These are phyloP conservation scores for Odontocerum albicorne DNA, from an alignment of 2,888 invertebrate genomes.

Conservation along the genomic window DNA sequence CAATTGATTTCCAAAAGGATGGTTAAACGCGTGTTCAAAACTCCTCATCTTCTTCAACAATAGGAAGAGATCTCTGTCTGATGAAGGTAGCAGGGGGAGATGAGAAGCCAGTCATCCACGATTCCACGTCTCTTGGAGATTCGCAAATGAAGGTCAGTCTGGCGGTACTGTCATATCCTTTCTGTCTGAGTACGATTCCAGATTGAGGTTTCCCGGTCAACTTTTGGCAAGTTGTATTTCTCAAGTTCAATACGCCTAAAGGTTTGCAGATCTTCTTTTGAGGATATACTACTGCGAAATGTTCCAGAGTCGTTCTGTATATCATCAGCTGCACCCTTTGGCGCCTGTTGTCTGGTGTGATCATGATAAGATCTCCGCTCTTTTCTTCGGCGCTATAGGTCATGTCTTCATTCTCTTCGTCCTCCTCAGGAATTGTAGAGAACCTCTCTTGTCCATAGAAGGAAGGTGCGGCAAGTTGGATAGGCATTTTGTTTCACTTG, in stretches of 20 bases:
- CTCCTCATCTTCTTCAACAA: slow-evolving; percentile 60
- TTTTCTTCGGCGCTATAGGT: slow-evolving; percentile 58
- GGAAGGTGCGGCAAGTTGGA: slow-evolving; percentile 25
- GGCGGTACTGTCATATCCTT: slow-evolving; percentile 63
- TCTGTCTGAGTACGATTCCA: slow-evolving; percentile 62
- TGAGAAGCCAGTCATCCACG: slow-evolving; percentile 63
- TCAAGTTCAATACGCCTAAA: slow-evolving; percentile 61
- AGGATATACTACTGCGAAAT: slow-evolving; percentile 66
- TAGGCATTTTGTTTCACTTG: slow-evolving; percentile 20
- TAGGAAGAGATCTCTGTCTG: slow-evolving; percentile 58
- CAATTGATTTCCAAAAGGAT: no score
- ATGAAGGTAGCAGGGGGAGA: slow-evolving; percentile 50
- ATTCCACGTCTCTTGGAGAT: slow-evolving; percentile 58
- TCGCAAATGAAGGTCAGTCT: slow-evolving; percentile 61
- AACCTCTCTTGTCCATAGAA: slow-evolving; percentile 20
- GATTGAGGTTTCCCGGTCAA: slow-evolving; percentile 45
- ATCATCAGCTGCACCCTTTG: slow-evolving; percentile 65
- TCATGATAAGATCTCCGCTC: slow-evolving; percentile 61
- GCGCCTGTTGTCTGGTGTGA: slow-evolving; percentile 59
- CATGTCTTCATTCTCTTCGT: slow-evolving; percentile 16
- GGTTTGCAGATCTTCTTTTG: slow-evolving; percentile 65
- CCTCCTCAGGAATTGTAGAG: slow-evolving; percentile 23
- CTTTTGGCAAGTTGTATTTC: slow-evolving; percentile 61
- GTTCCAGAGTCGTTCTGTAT: slow-evolving; percentile 64
- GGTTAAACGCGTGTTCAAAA: slow-evolving; percentile 18